Base-by-base conservation (phyloP, 2,797 vertebrate species). In the Oryzias sinensis region DNA sequence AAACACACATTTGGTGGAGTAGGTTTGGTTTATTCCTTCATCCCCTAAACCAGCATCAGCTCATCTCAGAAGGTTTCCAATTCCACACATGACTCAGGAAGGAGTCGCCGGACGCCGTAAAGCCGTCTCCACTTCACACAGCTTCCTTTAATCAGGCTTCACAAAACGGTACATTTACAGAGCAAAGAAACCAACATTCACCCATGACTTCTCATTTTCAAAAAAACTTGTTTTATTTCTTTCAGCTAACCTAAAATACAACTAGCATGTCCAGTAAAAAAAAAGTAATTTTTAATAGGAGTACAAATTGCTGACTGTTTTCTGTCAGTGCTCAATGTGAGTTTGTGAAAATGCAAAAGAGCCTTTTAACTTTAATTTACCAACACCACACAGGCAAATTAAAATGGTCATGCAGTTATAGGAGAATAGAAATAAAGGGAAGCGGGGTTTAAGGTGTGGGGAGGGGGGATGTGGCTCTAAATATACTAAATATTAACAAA, bases 401-500 rank as follows among this genome's bases (percentile, higher is more conserved):
- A 88, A 90, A 92, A 93, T 83, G 75, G 82, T 88, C 93, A 93
- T 93, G 92, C 90, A 82, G 87, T 91, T 81, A 87, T 89, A 87
- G 90, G 89, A 88, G 89, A 85, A 93, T 62, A 90, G 70, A 74
- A 76, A 68, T 6, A 3, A 33, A 53, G 51, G 16, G 9, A 5
- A 17, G 41, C 44, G n/a, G 37, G 18, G 45, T 11, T 76, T 37
- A 37, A 9, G 33, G 9, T 37, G 33, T 37, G 4, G 33, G 33
- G 33, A 37, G 33, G 33, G 27, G 49, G 8, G 25, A 16, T 86
- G 87, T 88, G 91, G 87, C 88, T 91, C 91, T 93, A 89, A 82
- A 85, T 86, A 80, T 93, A 93, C 92, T 82, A 85, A 86, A 92
- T 96, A 95, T 96, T 93, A 95, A 96, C 94, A 97, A 94, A 91